Evolutionary conservation across 1,140 invertebrate species (phyloP), one percentile per base, ranked within the genome.

Genomic region (Heliconius melpomene): DNA sequence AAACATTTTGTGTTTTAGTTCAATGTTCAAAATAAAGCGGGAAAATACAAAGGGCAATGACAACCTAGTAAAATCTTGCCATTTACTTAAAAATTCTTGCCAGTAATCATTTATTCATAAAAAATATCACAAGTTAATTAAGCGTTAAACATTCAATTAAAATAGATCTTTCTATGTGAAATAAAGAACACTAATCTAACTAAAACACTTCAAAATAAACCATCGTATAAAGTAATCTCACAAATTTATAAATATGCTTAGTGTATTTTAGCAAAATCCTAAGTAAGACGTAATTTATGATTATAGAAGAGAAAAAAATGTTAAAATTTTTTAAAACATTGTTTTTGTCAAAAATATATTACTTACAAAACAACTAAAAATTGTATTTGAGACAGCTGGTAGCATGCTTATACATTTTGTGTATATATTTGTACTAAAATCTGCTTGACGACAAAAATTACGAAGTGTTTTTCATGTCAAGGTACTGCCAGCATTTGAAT

Each of bases 391-490:
- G 54, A 81, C 76, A 77, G 75, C 76, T 81, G 79, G 72, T 38
- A 71, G 75, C 40, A 57, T 60, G 54, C 23, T 29, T 18, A 74
- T 77, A 74, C 73, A 78, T 74, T 73, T 74, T 72, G 13, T 50
- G n/a, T 78, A 73, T 75, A 52, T 75, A 75, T 81, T 36, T 18
- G 50, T 75, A 77, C 20, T 32, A 60, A 77, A 80, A 74, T 70
- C 79, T 74, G 74, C 79, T 80, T 80, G 75, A 80, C 74, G 75
- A 80, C 79, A 80, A 77, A 79, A 81, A 60, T 75, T 75, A 18
- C n/a, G 2, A 81, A 70, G 80, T 78, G 57, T 66, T 66, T 81
- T 81, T 26, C 16, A 72, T 78, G 76, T 54, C 76, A 36, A 78
- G 76, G 11, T 57, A 71, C 71, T 18, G 16, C 16, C 23, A 46